phyloP scores from a whole-genome alignment of 2,797 vertebrate genomes.

The Sparidentex hasta region DNA sequence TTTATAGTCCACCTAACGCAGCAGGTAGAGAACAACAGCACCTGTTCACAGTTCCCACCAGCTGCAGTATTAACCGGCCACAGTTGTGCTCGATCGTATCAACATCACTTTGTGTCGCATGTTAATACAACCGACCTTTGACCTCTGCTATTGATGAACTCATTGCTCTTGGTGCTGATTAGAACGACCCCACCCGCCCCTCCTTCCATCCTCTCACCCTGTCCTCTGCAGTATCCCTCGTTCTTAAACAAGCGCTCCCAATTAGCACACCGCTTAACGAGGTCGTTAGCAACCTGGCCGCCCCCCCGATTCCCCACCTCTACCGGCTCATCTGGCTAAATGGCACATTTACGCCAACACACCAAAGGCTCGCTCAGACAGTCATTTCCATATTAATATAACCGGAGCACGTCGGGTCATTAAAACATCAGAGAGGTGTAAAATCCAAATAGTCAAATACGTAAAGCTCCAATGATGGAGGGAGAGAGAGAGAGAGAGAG shows the following conservation, averaged over 20 bases:
- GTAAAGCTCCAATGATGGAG: slow-evolving; percentile 34
- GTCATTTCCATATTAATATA: slow-evolving; percentile 72
- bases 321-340: slow-evolving; percentile 55
- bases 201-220: not conserved
- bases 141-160: slow-evolving; percentile 24
- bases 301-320: slow-evolving; percentile 32
- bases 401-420: slow-evolving; percentile 47
- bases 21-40: not conserved
- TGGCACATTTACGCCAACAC: slow-evolving; percentile 56
- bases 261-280: slow-evolving; percentile 73
- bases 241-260: slow-evolving; percentile 69
- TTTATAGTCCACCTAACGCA: not conserved
- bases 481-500: not conserved
- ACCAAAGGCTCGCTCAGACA: not conserved
- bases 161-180: slow-evolving; percentile 31
- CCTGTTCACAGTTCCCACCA: not conserved
- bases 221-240: slow-evolving; percentile 39
- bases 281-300: slow-evolving; percentile 78
- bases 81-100: not conserved
- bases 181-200: not conserved
- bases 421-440: slow-evolving; percentile 67
- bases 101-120: not conserved
- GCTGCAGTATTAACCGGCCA: not conserved
- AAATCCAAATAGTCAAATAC: slow-evolving; percentile 61
- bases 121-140: slow-evolving; percentile 31